Evolutionary conservation across 2,797 vertebrate species (phyloP), one percentile per base, ranked within the genome.

Genomic region (Triplophysa bombifrons): DNA sequence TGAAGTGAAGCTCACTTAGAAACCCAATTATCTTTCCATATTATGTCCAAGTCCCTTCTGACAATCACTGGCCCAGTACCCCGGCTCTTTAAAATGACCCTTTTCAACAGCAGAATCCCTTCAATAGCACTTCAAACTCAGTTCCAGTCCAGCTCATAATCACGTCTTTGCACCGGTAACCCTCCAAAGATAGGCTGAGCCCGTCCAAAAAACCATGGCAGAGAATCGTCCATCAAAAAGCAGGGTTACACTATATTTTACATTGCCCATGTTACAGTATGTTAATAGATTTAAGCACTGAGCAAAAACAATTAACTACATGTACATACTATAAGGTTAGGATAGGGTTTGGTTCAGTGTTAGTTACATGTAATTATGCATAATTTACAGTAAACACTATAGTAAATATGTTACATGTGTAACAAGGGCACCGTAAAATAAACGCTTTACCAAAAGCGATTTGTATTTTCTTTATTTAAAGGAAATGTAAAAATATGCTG

Each of bases 41-140:
- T 82, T 84, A 85, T 84, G 6, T 55, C 73, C 81, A 73, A 84
- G 88, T 87, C 86, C 84, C 85, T 48, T 60, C 78, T 78, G 82
- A 82, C 84, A 80, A 77, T 86, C 66, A 25, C 82, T 82, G 71
- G 74, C 84, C 87, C 85, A 81, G 85, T 80, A 76, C 74, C 60
- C 14, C 76, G 67, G 79, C 87, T 87, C 87, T 74, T 71, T 84
- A 81, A 89, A 80, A 90, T 87, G 86, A 88, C 84, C 81, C 88
- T 81, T 90, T 90, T 89, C 86, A 89, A 87, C 80, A 89, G 81
- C 88, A 89, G 87, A 89, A 86, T 84, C 88, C 80, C 90, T 90
- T 89, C 86, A 85, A 84, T 78, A 53, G 88, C 87, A 87, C 86
- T 89, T 84, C 67, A 71, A 76, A 70, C 76, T 80, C 84, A 85